Conservation (phyloP, 2,888 invertebrate genomes). For the Heteropelma amictum region DNA sequence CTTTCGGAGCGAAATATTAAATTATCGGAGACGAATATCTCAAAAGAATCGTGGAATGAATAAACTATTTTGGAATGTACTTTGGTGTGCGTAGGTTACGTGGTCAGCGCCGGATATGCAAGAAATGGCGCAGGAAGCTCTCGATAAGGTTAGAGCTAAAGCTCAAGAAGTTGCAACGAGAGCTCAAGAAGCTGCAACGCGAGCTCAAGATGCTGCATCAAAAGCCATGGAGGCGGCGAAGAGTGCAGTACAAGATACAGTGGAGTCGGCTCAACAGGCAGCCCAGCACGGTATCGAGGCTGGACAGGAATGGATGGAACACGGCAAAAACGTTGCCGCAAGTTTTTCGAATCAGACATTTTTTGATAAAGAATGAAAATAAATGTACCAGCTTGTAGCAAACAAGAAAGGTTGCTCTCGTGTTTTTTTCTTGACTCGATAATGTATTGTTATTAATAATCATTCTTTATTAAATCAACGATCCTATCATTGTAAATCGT, state of each 20-base stretch:
- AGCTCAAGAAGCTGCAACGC: constrained; percentile 38
- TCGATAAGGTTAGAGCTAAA: constrained; percentile 35
- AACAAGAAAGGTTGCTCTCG: neutral
- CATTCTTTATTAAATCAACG: no score
- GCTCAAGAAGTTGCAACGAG: constrained; percentile 39
- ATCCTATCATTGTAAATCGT: no score
- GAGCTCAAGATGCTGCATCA: constrained; percentile 46
- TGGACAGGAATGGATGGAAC: constrained; percentile 45
- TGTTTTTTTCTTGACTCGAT: no score
- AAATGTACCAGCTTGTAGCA: constrained; percentile 2
- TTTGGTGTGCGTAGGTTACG: constrained; percentile 6
- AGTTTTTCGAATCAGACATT: constrained; percentile 16
- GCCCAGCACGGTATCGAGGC: constrained; percentile 41
- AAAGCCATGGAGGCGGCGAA: constrained; percentile 50
- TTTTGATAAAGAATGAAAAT: neutral
- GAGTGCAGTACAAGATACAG: constrained; percentile 40
- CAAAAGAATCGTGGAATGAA: neutral
- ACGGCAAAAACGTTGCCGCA: constrained; percentile 32
- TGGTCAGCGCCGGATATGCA: constrained; percentile 43
- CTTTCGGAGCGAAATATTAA: no score
- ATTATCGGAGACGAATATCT: neutral
- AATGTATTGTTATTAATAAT: no score
- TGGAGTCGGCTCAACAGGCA: constrained; percentile 52
- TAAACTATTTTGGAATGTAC: neutral
- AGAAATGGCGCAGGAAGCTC: constrained; percentile 42